phyloP scores from a whole-genome alignment of 2,888 invertebrate genomes.

The Agrotis puta region DNA sequence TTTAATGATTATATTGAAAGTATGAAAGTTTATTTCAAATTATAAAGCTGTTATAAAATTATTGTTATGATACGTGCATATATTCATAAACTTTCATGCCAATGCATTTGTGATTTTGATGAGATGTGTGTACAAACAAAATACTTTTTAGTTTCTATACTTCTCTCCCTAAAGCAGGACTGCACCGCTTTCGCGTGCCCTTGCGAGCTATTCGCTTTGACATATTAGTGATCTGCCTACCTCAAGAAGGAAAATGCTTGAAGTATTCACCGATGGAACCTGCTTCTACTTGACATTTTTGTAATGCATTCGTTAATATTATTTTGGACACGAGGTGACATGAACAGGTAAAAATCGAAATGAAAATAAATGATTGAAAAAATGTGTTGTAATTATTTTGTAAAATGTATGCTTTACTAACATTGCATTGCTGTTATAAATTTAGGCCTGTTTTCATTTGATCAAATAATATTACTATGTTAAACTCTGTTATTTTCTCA shows the following conservation, averaged over 20 bases:
- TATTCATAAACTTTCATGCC: constrained; percentile 44
- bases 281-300: constrained; percentile 21
- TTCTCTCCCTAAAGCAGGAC: constrained; percentile 71
- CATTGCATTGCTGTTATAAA: constrained; percentile 41
- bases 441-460: constrained; percentile 23
- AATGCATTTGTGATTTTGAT: constrained; percentile 23
- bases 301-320: constrained; percentile 19
- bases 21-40: constrained; percentile 53
- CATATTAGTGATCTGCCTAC: constrained; percentile 52
- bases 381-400: constrained; percentile 5
- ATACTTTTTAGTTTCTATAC: constrained; percentile 52
- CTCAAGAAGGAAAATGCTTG: constrained; percentile 49
- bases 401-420: constrained; percentile 38
- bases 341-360: neutral
- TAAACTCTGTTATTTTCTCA: constrained; percentile 14
- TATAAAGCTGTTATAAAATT: too few relatives aligned
- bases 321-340: constrained; percentile 4
- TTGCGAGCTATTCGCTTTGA: constrained; percentile 64
- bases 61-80: too few relatives aligned
- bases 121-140: constrained; percentile 51
- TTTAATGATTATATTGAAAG: constrained; percentile 28
- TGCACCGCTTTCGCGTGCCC: constrained; percentile 69
- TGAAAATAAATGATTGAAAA: constrained; percentile 3
- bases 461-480: neutral
- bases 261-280: constrained; percentile 45